Evolutionary conservation across 2,797 vertebrate genomes (phyloP).

Genomic region (Ceryle rudis): DNA sequence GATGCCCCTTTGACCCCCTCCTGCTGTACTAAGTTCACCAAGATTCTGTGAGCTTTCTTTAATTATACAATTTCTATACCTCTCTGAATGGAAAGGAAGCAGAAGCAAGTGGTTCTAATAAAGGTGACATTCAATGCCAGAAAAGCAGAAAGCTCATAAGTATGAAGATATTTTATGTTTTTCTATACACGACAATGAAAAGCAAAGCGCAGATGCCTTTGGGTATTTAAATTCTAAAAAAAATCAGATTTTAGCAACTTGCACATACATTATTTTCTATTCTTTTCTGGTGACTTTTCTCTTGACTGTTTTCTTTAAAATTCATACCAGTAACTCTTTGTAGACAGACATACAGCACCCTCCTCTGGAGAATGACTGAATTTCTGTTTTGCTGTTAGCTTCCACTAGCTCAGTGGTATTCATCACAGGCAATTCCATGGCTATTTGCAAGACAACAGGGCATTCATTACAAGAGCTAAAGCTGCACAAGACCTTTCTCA

Average conservation of each 20-base stretch:
- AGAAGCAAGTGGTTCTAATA: neutral
- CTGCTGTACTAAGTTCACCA: rapidly evolving
- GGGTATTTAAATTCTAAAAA: neutral
- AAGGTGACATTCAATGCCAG: neutral
- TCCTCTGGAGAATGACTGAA: constrained; percentile 50
- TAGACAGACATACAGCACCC: constrained; percentile 43
- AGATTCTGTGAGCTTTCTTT: neutral
- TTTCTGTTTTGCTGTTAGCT: constrained; percentile 8
- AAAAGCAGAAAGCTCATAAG: neutral
- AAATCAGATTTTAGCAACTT: neutral
- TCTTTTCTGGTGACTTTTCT: neutral
- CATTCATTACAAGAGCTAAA: neutral
- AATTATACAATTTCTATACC: neutral
- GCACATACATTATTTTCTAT: neutral
- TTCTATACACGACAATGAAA: neutral
- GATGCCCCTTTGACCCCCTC: neutral
- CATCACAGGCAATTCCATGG: neutral
- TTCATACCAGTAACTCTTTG: neutral
- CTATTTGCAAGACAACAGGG: neutral
- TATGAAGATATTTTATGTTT: neutral
- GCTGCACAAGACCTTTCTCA: neutral
- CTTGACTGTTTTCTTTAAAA: neutral
- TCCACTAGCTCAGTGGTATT: neutral
- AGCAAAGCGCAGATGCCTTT: neutral
- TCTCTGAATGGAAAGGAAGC: neutral